A percentile compares a stretch with the other conserved stretches of the same genome.
phyloP scores from a whole-genome alignment of 2,113 vertebrate species.

The Entosphenus tridentatus region DNA sequence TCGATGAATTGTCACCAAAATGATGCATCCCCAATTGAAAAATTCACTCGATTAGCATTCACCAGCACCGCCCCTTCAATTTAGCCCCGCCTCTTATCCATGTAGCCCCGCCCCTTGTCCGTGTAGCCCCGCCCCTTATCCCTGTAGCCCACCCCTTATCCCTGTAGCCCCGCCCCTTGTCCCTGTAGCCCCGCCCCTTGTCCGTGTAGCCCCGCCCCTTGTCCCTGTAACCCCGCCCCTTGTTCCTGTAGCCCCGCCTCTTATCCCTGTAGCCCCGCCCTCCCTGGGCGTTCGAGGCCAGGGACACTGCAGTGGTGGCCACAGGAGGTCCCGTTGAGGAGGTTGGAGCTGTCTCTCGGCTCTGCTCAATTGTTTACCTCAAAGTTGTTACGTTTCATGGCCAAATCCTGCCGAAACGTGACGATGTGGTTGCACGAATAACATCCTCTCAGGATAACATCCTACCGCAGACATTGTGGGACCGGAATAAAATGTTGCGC shows the following conservation, averaged over 20 bases:
- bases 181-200: too few relatives aligned
- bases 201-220: background rate
- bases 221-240: background rate
- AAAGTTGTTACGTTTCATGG: too few relatives aligned
- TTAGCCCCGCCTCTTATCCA: background rate
- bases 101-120: background rate
- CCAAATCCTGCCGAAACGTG: too few relatives aligned
- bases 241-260: background rate
- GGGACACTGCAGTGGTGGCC: too few relatives aligned
- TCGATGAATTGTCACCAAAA: conserved; percentile 3
- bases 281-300: background rate
- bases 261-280: background rate
- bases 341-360: too few relatives aligned
- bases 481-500: too few relatives aligned
- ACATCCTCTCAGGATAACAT: too few relatives aligned
- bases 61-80: background rate
- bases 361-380: too few relatives aligned
- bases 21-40: background rate
- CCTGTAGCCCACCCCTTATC: background rate
- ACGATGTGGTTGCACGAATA: too few relatives aligned
- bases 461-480: too few relatives aligned
- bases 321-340: too few relatives aligned
- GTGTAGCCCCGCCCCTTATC: background rate
- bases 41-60: background rate
- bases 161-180: background rate